Conservation (phyloP, 2,888 invertebrate genomes). For the Cephus rjabovi region DNA sequence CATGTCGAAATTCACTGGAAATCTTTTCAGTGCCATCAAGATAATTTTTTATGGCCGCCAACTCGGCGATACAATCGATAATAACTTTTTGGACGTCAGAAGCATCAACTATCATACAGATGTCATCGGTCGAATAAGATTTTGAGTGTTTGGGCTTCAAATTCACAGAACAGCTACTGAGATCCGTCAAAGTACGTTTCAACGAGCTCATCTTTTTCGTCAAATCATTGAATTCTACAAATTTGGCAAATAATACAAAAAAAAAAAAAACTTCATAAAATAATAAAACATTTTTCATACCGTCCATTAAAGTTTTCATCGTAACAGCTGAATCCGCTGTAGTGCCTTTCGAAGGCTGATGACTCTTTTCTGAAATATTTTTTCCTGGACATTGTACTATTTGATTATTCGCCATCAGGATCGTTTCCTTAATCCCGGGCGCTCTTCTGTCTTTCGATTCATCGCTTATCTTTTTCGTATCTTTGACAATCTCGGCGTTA, state of each 20-base stretch:
- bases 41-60: constrained; percentile 25
- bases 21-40: constrained; percentile 24
- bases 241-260: neutral
- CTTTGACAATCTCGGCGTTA: neutral
- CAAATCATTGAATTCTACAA: constrained; percentile 28
- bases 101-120: constrained; percentile 12
- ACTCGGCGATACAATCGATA: constrained; percentile 25
- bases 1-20: constrained; percentile 20
- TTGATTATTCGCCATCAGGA: neutral
- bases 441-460: neutral
- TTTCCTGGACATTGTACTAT: neutral
- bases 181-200: constrained; percentile 19
- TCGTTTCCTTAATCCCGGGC: neutral
- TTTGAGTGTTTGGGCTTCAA: constrained; percentile 7
- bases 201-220: constrained; percentile 23
- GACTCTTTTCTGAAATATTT: constrained; percentile 3
- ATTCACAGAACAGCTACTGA: constrained; percentile 5
- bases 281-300: constrained; percentile 12
- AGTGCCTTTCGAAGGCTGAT: neutral
- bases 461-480: neutral
- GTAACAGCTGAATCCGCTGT: neutral
- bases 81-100: constrained; percentile 17
- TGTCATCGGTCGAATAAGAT: constrained; percentile 19
- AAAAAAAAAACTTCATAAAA: neutral
- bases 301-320: constrained; percentile 18